Base-by-base conservation (phyloP, 2,888 invertebrate genomes). In the Xanthorhoe designata region DNA sequence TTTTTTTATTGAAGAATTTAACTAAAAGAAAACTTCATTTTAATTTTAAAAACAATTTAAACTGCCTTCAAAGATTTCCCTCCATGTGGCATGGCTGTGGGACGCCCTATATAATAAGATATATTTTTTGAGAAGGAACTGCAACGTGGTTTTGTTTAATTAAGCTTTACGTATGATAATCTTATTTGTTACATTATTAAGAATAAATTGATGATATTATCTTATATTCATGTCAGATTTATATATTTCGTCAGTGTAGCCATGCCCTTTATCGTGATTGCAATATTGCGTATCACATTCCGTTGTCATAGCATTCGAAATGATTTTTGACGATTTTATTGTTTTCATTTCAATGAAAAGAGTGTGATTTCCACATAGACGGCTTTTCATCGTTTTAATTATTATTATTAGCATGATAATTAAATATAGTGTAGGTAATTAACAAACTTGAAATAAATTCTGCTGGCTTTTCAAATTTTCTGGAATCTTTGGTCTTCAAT, bases 251-350 rank as follows among this genome's bases (percentile, higher is more conserved):
- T 47, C 47, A 17, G 7, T 17, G 47, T 17, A 17, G 6, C 32
- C 47, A 47, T 8, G 6, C 15, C 47, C 17, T 47, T 47, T 47
- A 47, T 47, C 47, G 47, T 7, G 47, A 17, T 17, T 47, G 47
- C 69, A 69, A 69, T 69, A 66, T 64, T 69, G 63, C 56, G 52
- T 66, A 63, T 63, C 52, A 61, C 54, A 35, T 38, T 38, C 18
- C 54, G 38, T 32, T 38, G 15, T 35, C 54, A 54, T 1, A 5
- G 47, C 47, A 47, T 47, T 47, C 47, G 15, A 15, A 47, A 47
- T 2, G 47, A 17, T 47, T 47, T 47, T 15, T 17, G 47, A 15
- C 15, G 47, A 47, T 17, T 47, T 47, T 47, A 47, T 17, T 17
- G 47, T 47, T 47, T 47, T 15, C 6, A 15, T 47, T 47, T 47